Evolutionary conservation across 2,797 vertebrate species (phyloP), one percentile per base, ranked within the genome.

Genomic region (Notamacropus eugenii): DNA sequence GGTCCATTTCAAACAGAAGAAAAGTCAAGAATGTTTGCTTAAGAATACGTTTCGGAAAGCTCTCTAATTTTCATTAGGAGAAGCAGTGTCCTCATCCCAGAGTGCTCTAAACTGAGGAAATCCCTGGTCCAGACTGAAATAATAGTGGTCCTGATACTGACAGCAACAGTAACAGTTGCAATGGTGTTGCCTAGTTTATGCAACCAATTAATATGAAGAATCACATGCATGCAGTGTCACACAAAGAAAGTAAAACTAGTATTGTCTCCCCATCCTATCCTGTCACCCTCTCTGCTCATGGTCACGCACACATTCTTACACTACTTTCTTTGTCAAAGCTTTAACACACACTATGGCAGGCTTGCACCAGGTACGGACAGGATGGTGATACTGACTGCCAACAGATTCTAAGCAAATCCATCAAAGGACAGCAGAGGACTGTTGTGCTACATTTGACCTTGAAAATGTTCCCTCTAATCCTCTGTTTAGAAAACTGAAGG

Each of bases 401-500:
- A 94, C 54, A 92, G 67, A 92, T 10, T 46, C 40, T 91, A 74
- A 0, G 6, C 3, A 59, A 55, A 46, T 40, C 29, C 29, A 67
- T 95, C 55, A 50, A 50, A 94, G n/a, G 40, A 54, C 57, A 58
- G 54, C 16, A 10, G 5, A 3, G 9, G 54, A 56, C 55, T 82
- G 4, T 5, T 24, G 54, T 62, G 50, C 24, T 62, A 9, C 31
- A 19, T 55, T 12, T 95, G 93, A 97, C 91, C 50, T 90, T 96
- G 62, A 94, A 90, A 91, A 57, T 24, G 4, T 24, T 92, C 90
- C 92, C 94, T 95, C 4, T 90, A 22, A 92, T 82, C 93, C 52
- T 92, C 31, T 58, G 50, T 93, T 92, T 62, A 90, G 90, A 94
- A 95, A 90, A 54, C 11, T 3, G 50, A 91, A 55, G 90, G 24